Conservation (phyloP, 2,113 vertebrate genomes). For the Thymallus thymallus region DNA sequence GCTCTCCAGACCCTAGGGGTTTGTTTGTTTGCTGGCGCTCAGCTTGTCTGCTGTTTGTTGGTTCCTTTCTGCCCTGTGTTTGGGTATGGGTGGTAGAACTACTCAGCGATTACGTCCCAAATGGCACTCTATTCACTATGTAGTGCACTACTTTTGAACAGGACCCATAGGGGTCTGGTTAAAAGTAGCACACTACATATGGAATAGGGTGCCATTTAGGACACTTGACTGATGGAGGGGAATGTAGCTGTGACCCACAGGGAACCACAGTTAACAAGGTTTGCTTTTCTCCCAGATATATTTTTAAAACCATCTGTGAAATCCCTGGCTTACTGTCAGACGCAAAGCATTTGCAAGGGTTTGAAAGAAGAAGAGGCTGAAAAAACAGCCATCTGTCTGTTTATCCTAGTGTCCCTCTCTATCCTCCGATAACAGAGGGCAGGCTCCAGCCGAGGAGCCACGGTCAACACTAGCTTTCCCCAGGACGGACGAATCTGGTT, state of each 20-base stretch:
- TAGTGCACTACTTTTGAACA: too few relatives aligned
- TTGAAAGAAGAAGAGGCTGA: not conserved
- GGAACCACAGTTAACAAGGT: constrained; percentile 1
- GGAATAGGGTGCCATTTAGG: too few relatives aligned
- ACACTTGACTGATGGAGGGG: too few relatives aligned
- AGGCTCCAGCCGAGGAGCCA: not conserved
- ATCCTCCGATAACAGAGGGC: not conserved
- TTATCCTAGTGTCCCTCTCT: not conserved
- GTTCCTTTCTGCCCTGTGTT: not conserved
- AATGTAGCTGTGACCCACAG: too few relatives aligned
- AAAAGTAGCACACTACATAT: too few relatives aligned
- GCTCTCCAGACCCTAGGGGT: not conserved
- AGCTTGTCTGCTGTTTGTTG: not conserved
- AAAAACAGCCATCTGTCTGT: constrained; percentile 12
- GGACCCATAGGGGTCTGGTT: too few relatives aligned
- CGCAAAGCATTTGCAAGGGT: not conserved
- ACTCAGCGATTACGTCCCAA: too few relatives aligned
- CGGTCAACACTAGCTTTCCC: not conserved
- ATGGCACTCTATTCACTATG: too few relatives aligned
- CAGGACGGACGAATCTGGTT: too few relatives aligned
- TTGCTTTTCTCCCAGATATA: constrained; percentile 7
- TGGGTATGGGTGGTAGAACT: too few relatives aligned
- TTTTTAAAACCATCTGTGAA: constrained; percentile 5
- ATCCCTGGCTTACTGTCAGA: not conserved
- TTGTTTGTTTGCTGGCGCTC: constrained; percentile 15